Evolutionary conservation across 2,888 invertebrate species (phyloP).

Genomic region (Tholera decimalis): DNA sequence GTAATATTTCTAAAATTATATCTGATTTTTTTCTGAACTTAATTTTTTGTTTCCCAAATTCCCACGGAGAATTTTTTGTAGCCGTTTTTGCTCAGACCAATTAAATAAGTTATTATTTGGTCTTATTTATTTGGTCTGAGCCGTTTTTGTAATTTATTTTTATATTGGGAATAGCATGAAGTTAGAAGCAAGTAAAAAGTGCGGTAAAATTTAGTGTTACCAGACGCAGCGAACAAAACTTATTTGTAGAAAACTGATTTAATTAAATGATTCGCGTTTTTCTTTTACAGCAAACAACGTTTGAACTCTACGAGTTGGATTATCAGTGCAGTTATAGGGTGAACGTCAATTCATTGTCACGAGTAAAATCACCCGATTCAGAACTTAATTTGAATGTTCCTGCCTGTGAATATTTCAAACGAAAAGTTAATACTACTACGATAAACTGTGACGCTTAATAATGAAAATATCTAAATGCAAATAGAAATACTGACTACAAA

Average conservation of each 20-base stretch:
- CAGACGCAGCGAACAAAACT: not conserved
- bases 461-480: not conserved
- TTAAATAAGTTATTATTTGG: too few species aligned
- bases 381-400: slow-evolving; percentile 90
- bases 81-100: too few species aligned
- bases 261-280: slow-evolving; percentile 20
- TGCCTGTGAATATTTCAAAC: slow-evolving; percentile 87
- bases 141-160: not conserved
- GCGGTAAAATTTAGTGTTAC: slow-evolving; percentile 59
- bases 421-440: slow-evolving; percentile 78
- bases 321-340: slow-evolving; percentile 91
- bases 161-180: slow-evolving; percentile 57
- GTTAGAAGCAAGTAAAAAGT: slow-evolving; percentile 59
- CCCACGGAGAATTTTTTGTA: too few species aligned
- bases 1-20: slow-evolving; percentile 81
- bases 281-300: slow-evolving; percentile 87
- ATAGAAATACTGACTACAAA: slow-evolving; percentile 1
- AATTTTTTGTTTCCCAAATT: not conserved
- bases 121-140: not conserved
- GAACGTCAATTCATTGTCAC: slow-evolving; percentile 85
- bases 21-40: too few species aligned
- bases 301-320: slow-evolving; percentile 91
- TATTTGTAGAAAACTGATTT: not conserved
- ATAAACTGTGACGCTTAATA: slow-evolving; percentile 75
- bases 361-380: slow-evolving; percentile 82